These are phyloP conservation scores for Cyrtorhinus lividipennis DNA, from an alignment of 1,140 invertebrate species.

Conservation along the genomic window DNA sequence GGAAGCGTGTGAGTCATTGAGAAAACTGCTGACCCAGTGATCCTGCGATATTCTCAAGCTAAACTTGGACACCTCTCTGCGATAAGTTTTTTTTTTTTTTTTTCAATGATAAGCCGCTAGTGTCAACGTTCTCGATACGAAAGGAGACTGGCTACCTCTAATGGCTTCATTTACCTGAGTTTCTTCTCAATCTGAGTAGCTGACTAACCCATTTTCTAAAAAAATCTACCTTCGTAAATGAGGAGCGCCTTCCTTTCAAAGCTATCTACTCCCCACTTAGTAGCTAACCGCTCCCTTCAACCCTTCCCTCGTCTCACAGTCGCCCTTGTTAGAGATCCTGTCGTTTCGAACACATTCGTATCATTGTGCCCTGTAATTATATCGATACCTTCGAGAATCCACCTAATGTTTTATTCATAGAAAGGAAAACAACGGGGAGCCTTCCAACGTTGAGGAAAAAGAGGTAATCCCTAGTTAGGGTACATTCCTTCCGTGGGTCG, in stretches of 20 bases:
- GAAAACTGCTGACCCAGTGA: too few relatives aligned
- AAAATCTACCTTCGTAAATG: constrained; percentile 1
- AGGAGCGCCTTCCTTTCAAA: neutral
- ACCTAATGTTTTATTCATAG: neutral
- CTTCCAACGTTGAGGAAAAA: neutral
- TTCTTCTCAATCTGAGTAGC: neutral
- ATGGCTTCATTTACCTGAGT: constrained; percentile 4
- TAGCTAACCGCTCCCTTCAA: neutral
- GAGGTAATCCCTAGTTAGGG: neutral
- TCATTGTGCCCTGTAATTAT: constrained; percentile 2
- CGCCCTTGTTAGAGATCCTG: constrained; percentile 4
- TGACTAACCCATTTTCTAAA: neutral
- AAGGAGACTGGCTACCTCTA: neutral
- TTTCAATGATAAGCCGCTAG: neutral
- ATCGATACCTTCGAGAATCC: constrained; percentile 6
- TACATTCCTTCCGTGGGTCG: neutral
- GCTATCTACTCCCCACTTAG: neutral
- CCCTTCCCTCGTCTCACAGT: neutral
- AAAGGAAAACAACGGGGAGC: neutral
- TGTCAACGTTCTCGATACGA: neutral
- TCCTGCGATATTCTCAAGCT: too few relatives aligned
- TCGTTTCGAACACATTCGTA: constrained; percentile 3
- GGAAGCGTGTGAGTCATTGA: too few relatives aligned
- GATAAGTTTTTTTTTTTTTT: too few relatives aligned
- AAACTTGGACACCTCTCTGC: too few relatives aligned